These are phyloP conservation scores for Fukomys damarensis DNA, from an alignment of 2,113 vertebrate genomes.

Conservation along the genomic window DNA sequence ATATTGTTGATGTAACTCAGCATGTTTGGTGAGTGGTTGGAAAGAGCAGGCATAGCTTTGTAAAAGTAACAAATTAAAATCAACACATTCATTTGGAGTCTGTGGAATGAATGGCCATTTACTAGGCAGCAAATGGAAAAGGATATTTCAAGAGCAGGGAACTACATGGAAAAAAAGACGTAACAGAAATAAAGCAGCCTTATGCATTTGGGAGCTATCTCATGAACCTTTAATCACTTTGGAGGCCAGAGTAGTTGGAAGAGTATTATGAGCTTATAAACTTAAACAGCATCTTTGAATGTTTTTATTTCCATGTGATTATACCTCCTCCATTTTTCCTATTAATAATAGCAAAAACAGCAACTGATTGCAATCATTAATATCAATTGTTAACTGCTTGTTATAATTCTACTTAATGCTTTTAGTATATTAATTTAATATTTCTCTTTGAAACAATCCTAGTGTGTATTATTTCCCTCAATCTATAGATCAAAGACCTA, in stretches of 20 bases:
- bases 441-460: background rate
- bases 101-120: background rate
- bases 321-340: background rate
- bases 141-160: background rate
- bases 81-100: background rate
- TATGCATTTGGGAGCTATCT: background rate
- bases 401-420: background rate
- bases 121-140: background rate
- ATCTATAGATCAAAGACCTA: background rate
- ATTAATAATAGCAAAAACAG: background rate
- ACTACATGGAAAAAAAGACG: background rate
- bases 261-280: background rate
- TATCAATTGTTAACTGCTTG: background rate
- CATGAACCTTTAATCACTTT: background rate
- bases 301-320: background rate
- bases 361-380: background rate
- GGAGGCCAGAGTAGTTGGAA: background rate
- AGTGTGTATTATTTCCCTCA: background rate
- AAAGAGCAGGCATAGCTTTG: background rate
- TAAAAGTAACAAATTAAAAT: background rate
- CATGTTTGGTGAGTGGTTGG: background rate
- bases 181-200: background rate
- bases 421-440: background rate
- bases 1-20: background rate
- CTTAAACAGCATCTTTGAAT: background rate